Base-by-base conservation (phyloP, 37 sponge, comb jelly and placozoan genomes). In the Dysidea cf. avara region DNA sequence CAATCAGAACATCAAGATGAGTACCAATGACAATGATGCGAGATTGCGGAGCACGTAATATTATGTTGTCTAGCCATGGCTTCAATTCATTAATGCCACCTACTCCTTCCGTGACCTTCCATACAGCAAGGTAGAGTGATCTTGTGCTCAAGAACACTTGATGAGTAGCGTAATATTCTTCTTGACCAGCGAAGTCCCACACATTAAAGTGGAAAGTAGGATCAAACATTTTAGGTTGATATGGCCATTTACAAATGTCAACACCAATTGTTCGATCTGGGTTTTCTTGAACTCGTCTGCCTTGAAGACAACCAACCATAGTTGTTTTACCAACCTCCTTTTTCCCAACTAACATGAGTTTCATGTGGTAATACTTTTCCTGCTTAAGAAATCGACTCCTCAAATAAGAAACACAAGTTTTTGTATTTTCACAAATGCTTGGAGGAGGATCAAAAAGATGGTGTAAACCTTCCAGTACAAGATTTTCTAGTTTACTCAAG, bases 161-260 rank as follows among this genome's bases (percentile, higher is more conserved):
- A 71, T 92, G 90, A n/a, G 90, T 92, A 35, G 96, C 96, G 56
- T 96, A 96, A 71, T 91, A 96, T 71, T 91, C 96, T 59, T 91
- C 86, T 69, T 92, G 93, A 1, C 96, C 96, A 34, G 93, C 96
- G 73, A 96, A 92, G 62, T 96, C 96, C 96, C 96, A 96, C 34
- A 91, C 89, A 59, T 90, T 85, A 67, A 96, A 96, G 24, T 69
- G 61, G 51, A 91, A 85, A 24, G 47, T 48, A 36, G 75, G 60
- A 33, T 58, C 55, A 5, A 85, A 80, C 36, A 81, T 53, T 32
- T 62, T 53, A 0, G 86, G 90, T 9, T 34, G 67, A 75, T 62
- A 88, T 38, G 38, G 30, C 88, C 92, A 90, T 54, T 93, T 88
- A 51, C 87, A 87, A 21, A 97, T 83, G 57, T 93, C 91, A 18